phyloP scores from a whole-genome alignment of 30 jellyfish, hydroid and myxozoan species.

The Aurelia sp. region DNA sequence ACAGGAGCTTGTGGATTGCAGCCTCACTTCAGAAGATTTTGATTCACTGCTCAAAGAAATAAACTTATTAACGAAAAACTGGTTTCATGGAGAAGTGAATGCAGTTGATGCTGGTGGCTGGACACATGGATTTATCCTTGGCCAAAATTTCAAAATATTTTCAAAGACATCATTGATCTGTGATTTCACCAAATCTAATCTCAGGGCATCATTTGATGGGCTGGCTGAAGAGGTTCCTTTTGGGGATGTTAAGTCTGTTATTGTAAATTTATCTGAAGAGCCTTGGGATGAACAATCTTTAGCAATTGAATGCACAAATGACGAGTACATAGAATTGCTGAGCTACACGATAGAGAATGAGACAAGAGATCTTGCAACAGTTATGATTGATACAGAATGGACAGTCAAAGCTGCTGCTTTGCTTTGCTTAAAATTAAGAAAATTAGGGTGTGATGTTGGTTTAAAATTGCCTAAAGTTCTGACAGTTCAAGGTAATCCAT shows the following conservation, averaged over 20 bases:
- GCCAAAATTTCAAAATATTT: slow-evolving; percentile 25
- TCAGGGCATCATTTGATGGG: slow-evolving; percentile 7
- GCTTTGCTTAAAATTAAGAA: slow-evolving; percentile 70
- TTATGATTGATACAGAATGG: slow-evolving; percentile 93
- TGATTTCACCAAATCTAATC: background rate
- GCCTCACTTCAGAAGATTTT: slow-evolving; percentile 26
- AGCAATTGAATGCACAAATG: slow-evolving; percentile 33
- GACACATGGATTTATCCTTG: slow-evolving; percentile 38
- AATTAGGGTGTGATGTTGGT: slow-evolving; percentile 49
- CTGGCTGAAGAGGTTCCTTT: slow-evolving; percentile 23
- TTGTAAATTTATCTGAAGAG: slow-evolving; percentile 66
- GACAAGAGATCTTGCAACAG: slow-evolving; percentile 69
- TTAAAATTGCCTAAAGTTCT: slow-evolving; percentile 57
- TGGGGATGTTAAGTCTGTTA: slow-evolving; percentile 30
- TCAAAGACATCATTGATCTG: slow-evolving; percentile 11
- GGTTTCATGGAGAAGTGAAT: slow-evolving; percentile 51
- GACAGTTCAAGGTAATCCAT: slow-evolving; percentile 57
- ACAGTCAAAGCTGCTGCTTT: slow-evolving; percentile 85
- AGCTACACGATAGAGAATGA: slow-evolving; percentile 29
- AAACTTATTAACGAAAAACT: background rate
- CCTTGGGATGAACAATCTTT: slow-evolving; percentile 79
- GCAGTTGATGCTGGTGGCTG: slow-evolving; percentile 46
- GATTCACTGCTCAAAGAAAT: slow-evolving; percentile 16
- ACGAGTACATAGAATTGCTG: slow-evolving; percentile 6
- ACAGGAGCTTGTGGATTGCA: slow-evolving; percentile 25